Base-by-base conservation (phyloP, 2,888 invertebrate genomes). In the Eulithis prunata region DNA sequence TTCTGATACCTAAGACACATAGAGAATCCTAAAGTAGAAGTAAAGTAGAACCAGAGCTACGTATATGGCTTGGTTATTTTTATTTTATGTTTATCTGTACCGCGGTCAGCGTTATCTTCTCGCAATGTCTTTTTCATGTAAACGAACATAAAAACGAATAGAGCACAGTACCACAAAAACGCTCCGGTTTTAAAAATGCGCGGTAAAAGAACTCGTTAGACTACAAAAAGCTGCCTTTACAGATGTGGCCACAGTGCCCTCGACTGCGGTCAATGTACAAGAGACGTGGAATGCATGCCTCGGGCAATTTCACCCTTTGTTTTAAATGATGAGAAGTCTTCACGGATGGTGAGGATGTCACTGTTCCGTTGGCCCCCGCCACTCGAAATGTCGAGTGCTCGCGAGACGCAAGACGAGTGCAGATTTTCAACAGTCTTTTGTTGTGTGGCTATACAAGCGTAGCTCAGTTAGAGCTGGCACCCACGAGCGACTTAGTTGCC, bases 271-370 rank as follows among this genome's bases (percentile, higher is more conserved):
- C 89, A 90, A 85, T 77, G 86, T 72, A 82, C 85, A 85, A 77
- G 71, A 72, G 78, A 81, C 81, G 80, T 71, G 79, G 84, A 84
- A 80, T 82, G 79, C 81, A 81, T 73, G 81, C 87, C 87, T 73
- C 82, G 76, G 83, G 87, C 87, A 84, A 86, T 89, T 88, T 87
- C 80, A 84, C 78, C 88, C 85, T 89, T 90, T 91, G 90, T 91
- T 87, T 86, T 84, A 88, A 90, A 89, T 88, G 85, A 88, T 84
- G 83, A 85, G 83, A 78, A 84, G 85, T 84, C 82, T 82, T 84
- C 86, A 75, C 84, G 82, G 79, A 82, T 77, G 74, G 86, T 88
- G 79, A 85, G 88, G 87, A 89, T 87, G 88, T 84, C 87, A 86
- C 86, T 83, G 82, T 87, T 84, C 80, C 83, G 76, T 78, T 84